Evolutionary conservation across 2,888 invertebrate species (phyloP), one percentile per base, ranked within the genome.

Genomic region (Agriopis leucophaearia): DNA sequence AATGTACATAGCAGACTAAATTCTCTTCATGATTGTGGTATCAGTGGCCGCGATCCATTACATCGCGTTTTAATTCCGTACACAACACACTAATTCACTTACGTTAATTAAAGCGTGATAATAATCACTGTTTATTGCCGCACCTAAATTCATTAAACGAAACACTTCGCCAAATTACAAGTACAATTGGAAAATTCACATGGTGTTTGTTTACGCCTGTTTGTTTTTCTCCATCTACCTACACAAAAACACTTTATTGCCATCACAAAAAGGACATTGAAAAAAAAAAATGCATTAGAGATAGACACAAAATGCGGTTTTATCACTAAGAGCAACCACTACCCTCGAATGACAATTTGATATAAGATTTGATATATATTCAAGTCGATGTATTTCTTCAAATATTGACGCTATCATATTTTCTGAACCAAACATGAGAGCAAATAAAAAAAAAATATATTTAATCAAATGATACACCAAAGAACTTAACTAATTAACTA

Each of bases 71-170:
- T 65, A 69, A 59, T 64, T 48, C 45, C 62, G 57, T 57, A 69
- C 66, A 63, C 66, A 69, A 66, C 70, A 65, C 61, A 55, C 70
- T 73, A 69, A 73, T 73, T 73, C 64, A 71, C 69, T 73, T 61
- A 71, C 62, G 61, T 65, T 73, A 66, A 73, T 73, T 66, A 71
- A 69, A 69, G 52, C 65, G 45, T 42, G 58, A 61, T 73, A 27
- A 66, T 69, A 63, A 69, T 73, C 69, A 71, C 60, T 44, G 70
- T 73, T 72, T 66, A 66, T 63, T 56, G 61, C 54, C 61, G 52
- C 66, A 61, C 70, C 60, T 66, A 66, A 66, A 64, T 70, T 70
- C 61, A 63, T 70, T 64, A 64, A 68, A 59, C 45, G 59, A 40
- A 64, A 69, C 58, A 63, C 60, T 69, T 64, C 15, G 45, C 64